These are phyloP conservation scores for Elephas maximus DNA, from an alignment of 2,113 vertebrate species.

Conservation along the genomic window DNA sequence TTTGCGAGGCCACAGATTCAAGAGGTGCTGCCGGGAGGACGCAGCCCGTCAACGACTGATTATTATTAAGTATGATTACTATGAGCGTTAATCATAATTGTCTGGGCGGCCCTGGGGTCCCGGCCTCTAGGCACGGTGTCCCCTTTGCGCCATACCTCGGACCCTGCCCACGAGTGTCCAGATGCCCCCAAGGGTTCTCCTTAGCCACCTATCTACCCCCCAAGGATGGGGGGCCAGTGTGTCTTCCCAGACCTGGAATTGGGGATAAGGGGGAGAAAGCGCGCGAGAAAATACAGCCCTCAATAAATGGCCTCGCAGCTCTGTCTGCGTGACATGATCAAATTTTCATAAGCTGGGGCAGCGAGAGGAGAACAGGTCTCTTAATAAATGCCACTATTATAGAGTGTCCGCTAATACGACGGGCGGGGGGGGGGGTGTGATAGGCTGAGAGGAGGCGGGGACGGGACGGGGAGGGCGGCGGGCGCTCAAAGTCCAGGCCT, in stretches of 20 bases:
- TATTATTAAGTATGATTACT: conserved; percentile 82
- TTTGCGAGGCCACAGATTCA: conserved; percentile 47
- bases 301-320: conserved; percentile 88
- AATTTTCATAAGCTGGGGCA: conserved; percentile 96
- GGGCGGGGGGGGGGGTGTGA: conserved; percentile 72
- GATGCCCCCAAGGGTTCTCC: not conserved
- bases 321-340: conserved; percentile 92
- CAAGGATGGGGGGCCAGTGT: not conserved
- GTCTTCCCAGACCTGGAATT: conserved; percentile 38
- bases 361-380: conserved; percentile 92
- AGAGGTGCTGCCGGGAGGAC: conserved; percentile 18
- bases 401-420: conserved; percentile 95
- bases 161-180: conserved; percentile 18
- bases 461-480: conserved; percentile 85
- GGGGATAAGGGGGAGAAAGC: not conserved
- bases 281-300: conserved; percentile 84
- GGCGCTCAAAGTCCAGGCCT: conserved; percentile 86
- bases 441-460: conserved; percentile 51
- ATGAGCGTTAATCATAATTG: conserved; percentile 79
- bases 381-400: conserved; percentile 99
- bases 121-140: conserved; percentile 48
- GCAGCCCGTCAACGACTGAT: conserved; percentile 52
- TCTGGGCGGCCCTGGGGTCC: conserved; percentile 35
- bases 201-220: not conserved
- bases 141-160: not conserved